phyloP scores from a whole-genome alignment of 1,140 invertebrate genomes.

The Oppia nitens region DNA sequence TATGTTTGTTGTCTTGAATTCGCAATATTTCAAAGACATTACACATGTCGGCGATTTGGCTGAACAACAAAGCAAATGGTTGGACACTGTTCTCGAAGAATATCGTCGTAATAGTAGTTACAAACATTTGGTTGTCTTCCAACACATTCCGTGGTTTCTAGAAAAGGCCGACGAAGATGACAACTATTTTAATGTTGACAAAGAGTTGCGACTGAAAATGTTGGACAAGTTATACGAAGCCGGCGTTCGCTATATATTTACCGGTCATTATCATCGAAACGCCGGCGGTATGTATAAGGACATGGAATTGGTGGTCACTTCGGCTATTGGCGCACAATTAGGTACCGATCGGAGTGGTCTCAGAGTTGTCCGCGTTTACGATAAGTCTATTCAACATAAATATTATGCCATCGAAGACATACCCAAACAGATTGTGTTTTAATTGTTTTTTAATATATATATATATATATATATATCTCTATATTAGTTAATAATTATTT shows the following conservation, averaged over 20 bases:
- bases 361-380: constrained; percentile 30
- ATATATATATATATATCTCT: too few species aligned
- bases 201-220: constrained; percentile 26
- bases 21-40: constrained; percentile 31
- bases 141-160: constrained; percentile 40
- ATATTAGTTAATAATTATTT: too few species aligned
- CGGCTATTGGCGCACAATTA: constrained; percentile 35
- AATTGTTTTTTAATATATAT: too few species aligned
- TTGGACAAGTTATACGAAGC: constrained; percentile 31
- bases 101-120: constrained; percentile 10
- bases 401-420: background rate
- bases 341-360: constrained; percentile 31
- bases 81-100: constrained; percentile 20
- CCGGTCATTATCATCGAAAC: constrained; percentile 39
- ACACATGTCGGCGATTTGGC: constrained; percentile 24
- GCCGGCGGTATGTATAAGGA: constrained; percentile 31
- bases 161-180: constrained; percentile 27
- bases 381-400: constrained; percentile 26
- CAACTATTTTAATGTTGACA: constrained; percentile 30
- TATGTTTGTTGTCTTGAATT: constrained; percentile 37
- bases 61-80: constrained; percentile 31
- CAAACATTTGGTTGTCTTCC: constrained; percentile 33
- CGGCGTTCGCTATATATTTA: constrained; percentile 35
- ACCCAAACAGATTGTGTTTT: background rate
- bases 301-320: constrained; percentile 34